Evolutionary conservation across 2,888 invertebrate species (phyloP), one percentile per base, ranked within the genome.

Genomic region (Drosophila rubida): DNA sequence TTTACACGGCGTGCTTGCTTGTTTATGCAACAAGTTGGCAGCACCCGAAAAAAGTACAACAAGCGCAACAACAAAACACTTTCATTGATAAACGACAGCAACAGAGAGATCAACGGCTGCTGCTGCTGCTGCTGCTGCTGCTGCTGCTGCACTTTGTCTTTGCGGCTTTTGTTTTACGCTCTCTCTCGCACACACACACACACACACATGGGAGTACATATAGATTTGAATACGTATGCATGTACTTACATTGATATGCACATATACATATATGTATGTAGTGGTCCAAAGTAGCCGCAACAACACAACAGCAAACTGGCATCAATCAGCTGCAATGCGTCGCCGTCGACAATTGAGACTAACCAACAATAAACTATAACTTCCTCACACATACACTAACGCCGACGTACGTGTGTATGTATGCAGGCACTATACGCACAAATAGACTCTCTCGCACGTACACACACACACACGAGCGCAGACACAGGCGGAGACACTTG

Each of bases 361-460:
- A 82, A 82, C 80, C 81, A 87, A 75, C 80, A 82, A 81, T 82
- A 87, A 82, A 87, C 82, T 87, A 53, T 81, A 87, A 82, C 85
- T 82, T 87, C 87, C 81, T 81, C 87, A 75, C 87, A 71, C 65
- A 42, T 58, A 77, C 50, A 61, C 16, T 37, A 39, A 49, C 30
- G 30, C 9, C 30, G 30, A 30, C 41, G 45, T 51, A 50, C 22
- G 39, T 30, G n/a, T 32, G 5, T n/a, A n/a, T 14, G 9, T 22
- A 41, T 30, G 37, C 35, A 62, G 35, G 22, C 13, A 39, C 25
- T 32, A 23, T 35, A 62, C 48, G 37, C 30, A 35, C 19, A 35
- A 8, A 32, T 49, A 13, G 8, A 35, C 13, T 49, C 35, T 39
- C n/a, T 25, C 32, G 19, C 23, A 42, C 27, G 39, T 25, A 37